Evolutionary conservation across 2,888 invertebrate species (phyloP).

Genomic region (Patella depressa): DNA sequence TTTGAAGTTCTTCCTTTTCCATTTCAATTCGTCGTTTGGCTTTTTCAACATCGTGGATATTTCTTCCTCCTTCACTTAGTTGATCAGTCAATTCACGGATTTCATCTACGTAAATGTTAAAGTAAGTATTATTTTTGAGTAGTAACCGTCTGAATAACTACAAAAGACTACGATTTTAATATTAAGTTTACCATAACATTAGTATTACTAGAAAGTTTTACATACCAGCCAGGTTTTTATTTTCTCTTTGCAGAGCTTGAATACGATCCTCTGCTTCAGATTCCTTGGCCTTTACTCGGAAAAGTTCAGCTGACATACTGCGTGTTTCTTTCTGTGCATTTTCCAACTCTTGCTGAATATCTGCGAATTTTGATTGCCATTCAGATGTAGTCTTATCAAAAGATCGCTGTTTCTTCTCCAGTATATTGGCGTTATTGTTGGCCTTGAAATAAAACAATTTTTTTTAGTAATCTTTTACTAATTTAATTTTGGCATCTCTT

Average conservation of each 20-base stretch:
- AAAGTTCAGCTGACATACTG: constrained; percentile 98
- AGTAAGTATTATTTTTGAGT: background rate
- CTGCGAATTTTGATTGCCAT: constrained; percentile 99
- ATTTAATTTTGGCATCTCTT: too few species aligned
- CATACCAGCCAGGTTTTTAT: constrained; percentile 83
- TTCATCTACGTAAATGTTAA: constrained; percentile 79
- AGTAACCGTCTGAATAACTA: too few species aligned
- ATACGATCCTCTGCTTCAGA: constrained; percentile 97
- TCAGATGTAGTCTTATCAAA: constrained; percentile 99
- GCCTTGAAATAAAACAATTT: constrained; percentile 31
- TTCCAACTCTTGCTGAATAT: constrained; percentile 86
- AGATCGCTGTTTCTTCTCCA: constrained; percentile 99
- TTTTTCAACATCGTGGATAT: constrained; percentile 68
- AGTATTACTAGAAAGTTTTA: background rate
- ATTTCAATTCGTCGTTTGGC: constrained; percentile 98
- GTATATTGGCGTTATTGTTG: constrained; percentile 78
- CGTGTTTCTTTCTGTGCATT: constrained; percentile 99
- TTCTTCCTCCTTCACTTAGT: background rate
- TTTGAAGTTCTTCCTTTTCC: constrained; percentile 99
- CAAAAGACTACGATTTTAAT: too few species aligned
- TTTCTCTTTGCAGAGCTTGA: constrained; percentile 97
- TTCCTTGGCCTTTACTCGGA: constrained; percentile 96
- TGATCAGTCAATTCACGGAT: constrained; percentile 84
- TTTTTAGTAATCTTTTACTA: too few species aligned
- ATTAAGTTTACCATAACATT: too few species aligned